A percentile compares a stretch with the other conserved stretches of the same genome.
phyloP scores from a whole-genome alignment of 2,113 vertebrate genomes.

The Nerophis lumbriciformis region DNA sequence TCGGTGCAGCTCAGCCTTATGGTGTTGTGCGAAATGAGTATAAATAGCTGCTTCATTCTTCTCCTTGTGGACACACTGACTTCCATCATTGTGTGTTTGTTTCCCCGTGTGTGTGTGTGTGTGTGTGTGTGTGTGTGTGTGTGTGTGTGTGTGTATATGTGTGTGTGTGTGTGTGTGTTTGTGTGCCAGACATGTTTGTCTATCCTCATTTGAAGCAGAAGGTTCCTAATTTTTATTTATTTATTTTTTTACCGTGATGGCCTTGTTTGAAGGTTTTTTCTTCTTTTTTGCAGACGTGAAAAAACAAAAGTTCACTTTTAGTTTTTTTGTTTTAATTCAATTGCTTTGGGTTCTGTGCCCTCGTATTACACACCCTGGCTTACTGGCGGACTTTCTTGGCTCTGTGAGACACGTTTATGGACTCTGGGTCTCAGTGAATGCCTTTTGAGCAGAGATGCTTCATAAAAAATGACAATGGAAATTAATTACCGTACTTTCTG shows the following conservation, averaged over 20 bases:
- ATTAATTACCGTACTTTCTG: slow-evolving; percentile 25
- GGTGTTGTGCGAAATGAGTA: slow-evolving; percentile 44
- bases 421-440: neutral
- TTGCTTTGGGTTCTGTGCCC: too few species aligned
- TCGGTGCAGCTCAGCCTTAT: slow-evolving; percentile 41
- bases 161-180: slow-evolving; percentile 15
- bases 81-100: slow-evolving; percentile 34
- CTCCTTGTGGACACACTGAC: slow-evolving; percentile 22
- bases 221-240: neutral
- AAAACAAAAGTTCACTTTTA: too few species aligned
- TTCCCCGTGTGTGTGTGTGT: slow-evolving; percentile 15
- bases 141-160: slow-evolving; percentile 18
- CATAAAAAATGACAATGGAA: slow-evolving; percentile 8
- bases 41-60: slow-evolving; percentile 47
- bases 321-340: too few species aligned
- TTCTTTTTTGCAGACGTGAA: too few species aligned
- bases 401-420: neutral
- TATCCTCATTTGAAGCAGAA: slow-evolving; percentile 6
- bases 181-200: neutral
- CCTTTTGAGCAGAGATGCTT: neutral
- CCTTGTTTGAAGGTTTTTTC: too few species aligned
- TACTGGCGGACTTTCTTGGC: neutral
- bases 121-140: slow-evolving; percentile 11
- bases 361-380: too few species aligned
- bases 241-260: neutral